Base-by-base conservation (phyloP, 1,140 invertebrate genomes). In the Sipha flava region DNA sequence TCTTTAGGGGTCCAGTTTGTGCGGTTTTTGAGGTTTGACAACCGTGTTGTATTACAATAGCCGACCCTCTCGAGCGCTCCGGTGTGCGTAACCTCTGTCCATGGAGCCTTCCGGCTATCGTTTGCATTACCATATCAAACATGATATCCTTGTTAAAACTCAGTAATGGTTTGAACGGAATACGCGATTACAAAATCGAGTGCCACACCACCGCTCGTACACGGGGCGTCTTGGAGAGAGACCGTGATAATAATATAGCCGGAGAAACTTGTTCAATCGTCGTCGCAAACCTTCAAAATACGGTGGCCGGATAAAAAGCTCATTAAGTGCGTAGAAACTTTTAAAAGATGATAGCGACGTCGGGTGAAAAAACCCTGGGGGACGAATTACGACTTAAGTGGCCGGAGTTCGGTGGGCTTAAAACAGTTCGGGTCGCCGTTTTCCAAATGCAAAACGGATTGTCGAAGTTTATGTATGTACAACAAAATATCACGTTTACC, bases 1-100 rank as follows among this genome's bases (percentile, higher is more conserved):
- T 68, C 64, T 45, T 68, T 45, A 26, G 21, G 64, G 64, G 40
- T 68, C 37, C 64, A 29, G 40, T 68, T 14, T 29, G 64, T 68
- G 64, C 37, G 64, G 64, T 68, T 68, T 68, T 68, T 68, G 64
- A 68, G 64, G 64, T 68, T 68, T 68, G 40, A 68, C 64, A 68
- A 68, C 64, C 37, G 64, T 68, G 64, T 68, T 68, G 45, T 45
- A 40, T 68, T 45, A 68, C 64, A 68, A 68, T 45, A 26, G 64
- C 64, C 64, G 40, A 45, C 64, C 23, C 64, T 45, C 64, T 26
- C 1, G 37, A 14, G 23, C 37, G 1, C 64, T 45, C 2, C 6
- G 23, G 18, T 52, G n/a, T 47, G 14, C 14, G 16, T 47, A 66
- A 31, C 9, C 64, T 68, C 23, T 14, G 64, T n/a, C 62, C 37